A percentile compares a stretch with the other conserved stretches of the same genome.
Conservation (phyloP, 2,113 vertebrate species). For the Esox niger region DNA sequence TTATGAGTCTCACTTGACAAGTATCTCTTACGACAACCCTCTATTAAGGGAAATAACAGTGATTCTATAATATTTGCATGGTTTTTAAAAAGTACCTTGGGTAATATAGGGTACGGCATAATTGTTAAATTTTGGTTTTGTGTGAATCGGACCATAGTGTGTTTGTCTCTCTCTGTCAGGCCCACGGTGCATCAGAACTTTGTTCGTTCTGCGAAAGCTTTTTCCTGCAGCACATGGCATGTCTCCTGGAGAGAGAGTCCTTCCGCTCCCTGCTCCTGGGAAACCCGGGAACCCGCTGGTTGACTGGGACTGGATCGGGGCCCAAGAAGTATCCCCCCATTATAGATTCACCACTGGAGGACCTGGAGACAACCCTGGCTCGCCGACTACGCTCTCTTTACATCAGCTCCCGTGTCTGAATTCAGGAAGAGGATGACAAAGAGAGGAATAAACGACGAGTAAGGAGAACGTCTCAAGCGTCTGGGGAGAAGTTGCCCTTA, state of each 20-base stretch:
- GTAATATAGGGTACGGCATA: no score
- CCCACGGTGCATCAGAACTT: constrained; percentile 83
- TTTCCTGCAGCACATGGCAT: constrained; percentile 92
- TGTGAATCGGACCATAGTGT: no score
- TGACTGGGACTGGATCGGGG: constrained; percentile 39
- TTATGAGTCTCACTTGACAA: no score
- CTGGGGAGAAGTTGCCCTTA: no score
- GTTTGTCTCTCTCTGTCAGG: constrained; percentile 60
- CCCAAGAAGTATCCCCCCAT: constrained; percentile 45
- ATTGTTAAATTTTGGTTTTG: no score
- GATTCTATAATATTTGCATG: no score
- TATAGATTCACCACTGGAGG: constrained; percentile 80
- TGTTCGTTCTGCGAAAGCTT: constrained; percentile 87
- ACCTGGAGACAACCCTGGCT: constrained; percentile 83
- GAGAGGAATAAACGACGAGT: neutral
- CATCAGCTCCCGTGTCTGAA: constrained; percentile 85
- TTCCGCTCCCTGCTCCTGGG: constrained; percentile 84
- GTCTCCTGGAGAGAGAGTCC: constrained; percentile 83
- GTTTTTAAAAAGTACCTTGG: no score
- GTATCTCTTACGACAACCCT: no score
- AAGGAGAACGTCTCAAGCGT: neutral
- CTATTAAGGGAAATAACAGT: no score
- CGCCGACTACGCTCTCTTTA: constrained; percentile 83
- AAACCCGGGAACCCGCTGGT: constrained; percentile 70
- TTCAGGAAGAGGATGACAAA: neutral